phyloP scores from a whole-genome alignment of 1,140 invertebrate genomes.

The Meloidogyne chitwoodi region DNA sequence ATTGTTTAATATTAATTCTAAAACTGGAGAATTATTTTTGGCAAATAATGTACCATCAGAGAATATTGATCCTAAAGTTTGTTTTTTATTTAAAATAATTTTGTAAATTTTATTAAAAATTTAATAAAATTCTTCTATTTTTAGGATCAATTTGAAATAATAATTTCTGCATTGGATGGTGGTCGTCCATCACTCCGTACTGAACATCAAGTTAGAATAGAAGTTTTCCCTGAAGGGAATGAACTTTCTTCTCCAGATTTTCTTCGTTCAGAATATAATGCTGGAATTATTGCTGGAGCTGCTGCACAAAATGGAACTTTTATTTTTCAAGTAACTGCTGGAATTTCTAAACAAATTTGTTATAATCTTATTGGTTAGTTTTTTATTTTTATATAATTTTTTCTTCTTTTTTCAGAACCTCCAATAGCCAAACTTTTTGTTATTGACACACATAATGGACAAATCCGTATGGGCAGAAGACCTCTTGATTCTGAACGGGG shows the following conservation, averaged over 20 bases:
- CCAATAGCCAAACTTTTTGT: slow-evolving; percentile 30
- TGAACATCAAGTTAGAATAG: slow-evolving; percentile 35
- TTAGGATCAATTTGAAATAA: slow-evolving; percentile 27
- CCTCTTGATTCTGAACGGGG: slow-evolving; percentile 36
- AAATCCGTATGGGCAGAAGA: slow-evolving; percentile 34
- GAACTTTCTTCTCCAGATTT: slow-evolving; percentile 28
- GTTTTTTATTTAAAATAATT: slow-evolving; percentile 9
- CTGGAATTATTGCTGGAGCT: slow-evolving; percentile 15
- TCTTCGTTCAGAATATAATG: slow-evolving; percentile 31
- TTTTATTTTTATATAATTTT: slow-evolving; percentile 19
- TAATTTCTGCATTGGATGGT: slow-evolving; percentile 38
- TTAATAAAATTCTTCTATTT: background rate
- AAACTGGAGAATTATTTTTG: background rate
- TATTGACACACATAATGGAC: slow-evolving; percentile 35
- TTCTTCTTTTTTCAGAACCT: slow-evolving; percentile 26
- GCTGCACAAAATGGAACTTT: slow-evolving; percentile 36
- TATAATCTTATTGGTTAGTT: slow-evolving; percentile 42
- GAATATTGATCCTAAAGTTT: background rate
- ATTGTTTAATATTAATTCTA: background rate
- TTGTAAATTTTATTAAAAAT: background rate
- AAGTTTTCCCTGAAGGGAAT: slow-evolving; percentile 41
- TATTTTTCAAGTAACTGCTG: slow-evolving; percentile 48
- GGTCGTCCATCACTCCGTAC: slow-evolving; percentile 47
- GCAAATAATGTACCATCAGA: background rate
- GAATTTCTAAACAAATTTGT: slow-evolving; percentile 26